Base-by-base conservation (phyloP, 1,140 invertebrate genomes). In the Dendroctonus ponderosae region DNA sequence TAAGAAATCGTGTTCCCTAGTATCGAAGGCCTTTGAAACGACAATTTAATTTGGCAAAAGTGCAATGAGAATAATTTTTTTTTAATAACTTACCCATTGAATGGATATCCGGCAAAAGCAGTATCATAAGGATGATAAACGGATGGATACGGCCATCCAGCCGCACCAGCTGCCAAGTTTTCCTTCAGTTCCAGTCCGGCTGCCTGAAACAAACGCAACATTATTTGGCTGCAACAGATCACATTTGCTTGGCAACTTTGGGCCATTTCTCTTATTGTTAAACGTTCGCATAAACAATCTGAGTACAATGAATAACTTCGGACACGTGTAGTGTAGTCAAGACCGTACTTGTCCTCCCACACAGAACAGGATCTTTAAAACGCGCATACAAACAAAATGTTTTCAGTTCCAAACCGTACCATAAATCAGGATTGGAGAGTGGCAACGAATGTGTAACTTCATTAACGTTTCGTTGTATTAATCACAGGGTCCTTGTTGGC, bases 121-220 rank as follows among this genome's bases (percentile, higher is more conserved):
- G 91, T 87, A 73, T 95, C 92, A 79, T 94, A 94, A 43, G 91
- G 91, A 81, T 93, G 91, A 79, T 95, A 94, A 70, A 93, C 90
- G 41, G 91, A 89, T 54, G 91, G 90, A 79, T 93, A 93, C 58
- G 91, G 90, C 91, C 89, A 94, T 52, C 86, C 87, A 14, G 88
- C 86, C 40, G 89, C 89, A 72, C 90, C 89, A 14, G 89, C 89
- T 54, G 90, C 87, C 56, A 94, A 81, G 77, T 93, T 93, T 78
- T 94, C 92, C 80, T 94, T 94, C 68, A 94, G 82, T 78, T 94
- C 92, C 69, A 94, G 85, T 51, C 91, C 90, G 66, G 76, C 86
- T 59, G 76, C 76, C 76, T 78, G 71, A 44, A 76, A 75, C 54
- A 69, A 71, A 26, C 26, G 26, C 26, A 26, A 26, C 26, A 26